Evolutionary conservation across 2,113 vertebrate species (phyloP), one percentile per base, ranked within the genome.

Genomic region (Progne subis): DNA sequence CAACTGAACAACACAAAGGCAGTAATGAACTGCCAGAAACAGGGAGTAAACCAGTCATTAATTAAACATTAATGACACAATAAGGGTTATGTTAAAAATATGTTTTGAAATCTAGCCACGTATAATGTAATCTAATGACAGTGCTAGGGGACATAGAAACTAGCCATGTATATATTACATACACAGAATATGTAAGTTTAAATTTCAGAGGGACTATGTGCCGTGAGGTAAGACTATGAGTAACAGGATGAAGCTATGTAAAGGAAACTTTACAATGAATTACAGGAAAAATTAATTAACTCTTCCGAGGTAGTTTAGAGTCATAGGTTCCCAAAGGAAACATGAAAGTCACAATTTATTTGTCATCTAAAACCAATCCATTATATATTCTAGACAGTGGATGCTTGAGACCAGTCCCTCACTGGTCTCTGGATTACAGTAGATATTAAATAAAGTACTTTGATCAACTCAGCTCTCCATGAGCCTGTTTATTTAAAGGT

Each of bases 171-270:
- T 53, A n/a, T n/a, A 74, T 65, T 70, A 15, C 47, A 31, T 34
- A 56, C 20, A 32, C 19, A 90, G 26, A 21, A 60, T 68, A 53
- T 28, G 28, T 26, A 43, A 77, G 53, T 77, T 80, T 43, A 95
- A 37, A 57, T 90, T 92, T 96, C 96, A 90, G 85, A 64, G 88
- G 64, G 76, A 90, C 59, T 7, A 6, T 16, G 25, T 49, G 39
- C 70, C n/a, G 60, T 95, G 89, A 95, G 89, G 91, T 94, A 92
- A 95, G 77, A 89, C 52, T 69, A 16, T 95, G 91, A 97, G 77
- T 95, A 96, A 97, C 16, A 92, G 74, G 81, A 89, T 94, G 91
- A 95, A 76, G 49, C 84, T 95, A 87, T 43, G 89, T 64, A 94
- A 46, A 82, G 83, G 86, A 94, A 96, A 92, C 16, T 91, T 78